Conservation (phyloP, 1,140 invertebrate genomes). For the Gonatopus flavifemur region DNA sequence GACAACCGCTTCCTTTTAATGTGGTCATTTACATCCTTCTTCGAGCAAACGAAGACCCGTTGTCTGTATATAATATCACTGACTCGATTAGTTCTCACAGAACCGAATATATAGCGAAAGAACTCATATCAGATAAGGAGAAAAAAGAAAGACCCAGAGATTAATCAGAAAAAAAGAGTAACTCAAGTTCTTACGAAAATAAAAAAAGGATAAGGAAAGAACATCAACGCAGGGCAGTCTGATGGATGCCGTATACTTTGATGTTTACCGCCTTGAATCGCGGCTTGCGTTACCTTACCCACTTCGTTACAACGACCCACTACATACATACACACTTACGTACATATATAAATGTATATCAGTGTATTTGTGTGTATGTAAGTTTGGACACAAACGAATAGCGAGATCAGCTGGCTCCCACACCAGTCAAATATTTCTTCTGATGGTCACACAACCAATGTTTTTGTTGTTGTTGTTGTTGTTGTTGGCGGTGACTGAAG, state of each 20-base stretch:
- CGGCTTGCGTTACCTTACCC: constrained; percentile 25
- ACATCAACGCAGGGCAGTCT: constrained; percentile 12
- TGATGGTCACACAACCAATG: constrained; percentile 13
- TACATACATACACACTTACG: background rate
- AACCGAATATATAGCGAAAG: background rate
- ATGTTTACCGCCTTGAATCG: constrained; percentile 43
- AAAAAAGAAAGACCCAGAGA: constrained; percentile 3
- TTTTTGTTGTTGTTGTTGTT: too few species aligned
- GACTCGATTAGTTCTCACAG: background rate
- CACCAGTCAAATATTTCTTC: background rate
- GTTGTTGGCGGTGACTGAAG: too few species aligned
- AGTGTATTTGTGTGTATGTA: background rate
- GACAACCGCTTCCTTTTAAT: too few species aligned
- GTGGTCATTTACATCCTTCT: background rate
- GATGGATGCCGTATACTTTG: constrained; percentile 39
- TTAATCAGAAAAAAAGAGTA: constrained; percentile 15
- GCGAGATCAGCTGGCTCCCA: background rate
- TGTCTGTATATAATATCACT: constrained; percentile 6
- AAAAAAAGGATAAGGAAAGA: constrained; percentile 1
- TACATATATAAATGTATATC: background rate
- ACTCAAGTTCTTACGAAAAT: background rate
- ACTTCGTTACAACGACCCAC: background rate
- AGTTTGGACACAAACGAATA: constrained; percentile 19
- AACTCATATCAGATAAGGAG: constrained; percentile 11
- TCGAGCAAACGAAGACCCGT: constrained; percentile 4